Evolutionary conservation across 2,797 vertebrate genomes (phyloP).

Genomic region (Catostomus latipinnis): DNA sequence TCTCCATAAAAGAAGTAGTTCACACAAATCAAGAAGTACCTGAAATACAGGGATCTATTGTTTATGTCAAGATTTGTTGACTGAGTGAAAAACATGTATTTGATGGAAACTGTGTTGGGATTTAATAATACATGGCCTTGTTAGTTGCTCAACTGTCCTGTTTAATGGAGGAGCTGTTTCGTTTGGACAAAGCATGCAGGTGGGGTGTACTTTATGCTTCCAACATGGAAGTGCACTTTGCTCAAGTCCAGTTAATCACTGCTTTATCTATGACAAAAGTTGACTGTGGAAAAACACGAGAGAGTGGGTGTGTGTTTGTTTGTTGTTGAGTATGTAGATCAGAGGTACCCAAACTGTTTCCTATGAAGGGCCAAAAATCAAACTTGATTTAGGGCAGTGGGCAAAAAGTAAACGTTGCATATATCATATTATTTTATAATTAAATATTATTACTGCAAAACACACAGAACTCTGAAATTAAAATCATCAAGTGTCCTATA

Average conservation of each 20-base stretch:
- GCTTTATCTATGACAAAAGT: constrained; percentile 51
- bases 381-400: too few relatives aligned
- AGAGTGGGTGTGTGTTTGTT: constrained; percentile 33
- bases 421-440: too few relatives aligned
- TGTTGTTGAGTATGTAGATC: constrained; percentile 6
- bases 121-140: neutral
- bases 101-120: neutral
- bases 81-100: neutral
- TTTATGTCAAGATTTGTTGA: constrained; percentile 1
- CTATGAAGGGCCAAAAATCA: too few relatives aligned
- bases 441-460: too few relatives aligned
- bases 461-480: too few relatives aligned
- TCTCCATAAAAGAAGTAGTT: constrained; percentile 99
- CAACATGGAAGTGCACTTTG: constrained; percentile 77
- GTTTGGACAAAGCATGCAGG: constrained; percentile 47
- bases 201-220: constrained; percentile 60
- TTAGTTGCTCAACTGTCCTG: neutral
- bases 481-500: too few relatives aligned
- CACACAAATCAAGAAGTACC: constrained; percentile 96
- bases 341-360: too few relatives aligned
- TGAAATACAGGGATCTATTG: constrained; percentile 60
- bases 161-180: constrained; percentile 16
- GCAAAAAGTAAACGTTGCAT: too few relatives aligned
- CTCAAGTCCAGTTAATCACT: constrained; percentile 54
- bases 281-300: constrained; percentile 27